Evolutionary conservation across 2,888 invertebrate genomes (phyloP).

Genomic region (Megalurothrips usitatus): DNA sequence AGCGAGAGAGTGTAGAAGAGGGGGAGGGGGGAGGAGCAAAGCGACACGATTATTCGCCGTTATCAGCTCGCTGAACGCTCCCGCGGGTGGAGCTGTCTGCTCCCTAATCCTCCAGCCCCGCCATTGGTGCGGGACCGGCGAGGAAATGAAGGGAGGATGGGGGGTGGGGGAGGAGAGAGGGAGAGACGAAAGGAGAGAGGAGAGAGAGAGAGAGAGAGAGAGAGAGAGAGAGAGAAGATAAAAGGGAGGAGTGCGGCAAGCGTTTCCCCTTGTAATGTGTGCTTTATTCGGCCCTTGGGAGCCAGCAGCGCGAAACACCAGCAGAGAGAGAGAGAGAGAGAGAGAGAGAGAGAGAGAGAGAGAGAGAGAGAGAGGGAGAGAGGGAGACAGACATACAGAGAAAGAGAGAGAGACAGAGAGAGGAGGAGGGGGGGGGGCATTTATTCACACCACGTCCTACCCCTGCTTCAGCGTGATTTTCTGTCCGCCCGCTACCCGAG

Average conservation of each 20-base stretch:
- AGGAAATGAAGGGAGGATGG: too few species aligned
- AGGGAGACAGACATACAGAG: neutral
- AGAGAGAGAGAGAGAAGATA: too few species aligned
- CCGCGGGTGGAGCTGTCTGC: neutral
- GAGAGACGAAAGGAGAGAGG: too few species aligned
- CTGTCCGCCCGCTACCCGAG: neutral
- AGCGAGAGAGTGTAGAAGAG: neutral
- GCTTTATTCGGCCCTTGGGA: slow-evolving; percentile 8
- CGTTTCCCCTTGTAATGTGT: slow-evolving; percentile 12
- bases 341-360: neutral
- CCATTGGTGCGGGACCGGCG: neutral
- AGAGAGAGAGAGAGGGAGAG: neutral
- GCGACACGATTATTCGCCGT: slow-evolving; percentile 11
- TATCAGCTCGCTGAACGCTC: neutral
- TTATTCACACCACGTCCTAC: neutral
- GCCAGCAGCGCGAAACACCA: slow-evolving; percentile 21
- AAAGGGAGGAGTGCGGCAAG: neutral
- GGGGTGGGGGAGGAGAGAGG: too few species aligned
- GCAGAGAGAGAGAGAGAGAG: neutral
- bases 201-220: too few species aligned
- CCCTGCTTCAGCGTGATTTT: neutral
- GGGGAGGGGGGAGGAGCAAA: neutral
- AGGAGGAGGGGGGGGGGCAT: neutral
- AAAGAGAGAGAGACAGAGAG: neutral
- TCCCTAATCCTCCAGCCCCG: neutral